These are phyloP conservation scores for Phengaris alcon DNA, from an alignment of 2,888 invertebrate species.

Conservation along the genomic window DNA sequence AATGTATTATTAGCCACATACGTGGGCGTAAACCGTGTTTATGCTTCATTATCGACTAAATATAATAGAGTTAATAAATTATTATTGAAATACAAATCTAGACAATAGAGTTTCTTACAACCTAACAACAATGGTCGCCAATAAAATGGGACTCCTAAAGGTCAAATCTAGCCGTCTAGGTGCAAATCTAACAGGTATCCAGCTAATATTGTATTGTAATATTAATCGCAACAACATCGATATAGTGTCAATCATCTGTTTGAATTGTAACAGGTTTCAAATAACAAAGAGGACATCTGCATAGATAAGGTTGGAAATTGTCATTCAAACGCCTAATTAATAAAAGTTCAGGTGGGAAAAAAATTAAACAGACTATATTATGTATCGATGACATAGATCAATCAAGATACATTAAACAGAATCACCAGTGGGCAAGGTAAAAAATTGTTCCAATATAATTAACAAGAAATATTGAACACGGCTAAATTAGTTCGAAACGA, in stretches of 20 bases:
- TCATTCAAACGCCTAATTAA: constrained; percentile 58
- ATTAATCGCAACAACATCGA: constrained; percentile 42
- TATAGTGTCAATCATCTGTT: constrained; percentile 62
- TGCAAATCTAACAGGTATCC: constrained; percentile 47
- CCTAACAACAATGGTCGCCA: constrained; percentile 55
- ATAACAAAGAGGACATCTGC: constrained; percentile 67
- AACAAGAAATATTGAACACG: constrained; percentile 63
- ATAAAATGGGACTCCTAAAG: constrained; percentile 49
- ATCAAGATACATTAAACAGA: constrained; percentile 52
- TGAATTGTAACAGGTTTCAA: constrained; percentile 58
- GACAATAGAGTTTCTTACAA: constrained; percentile 37
- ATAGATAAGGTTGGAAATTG: constrained; percentile 62
- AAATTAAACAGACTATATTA: constrained; percentile 45
- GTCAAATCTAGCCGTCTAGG: constrained; percentile 60
- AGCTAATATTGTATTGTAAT: constrained; percentile 57
- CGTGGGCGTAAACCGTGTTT: constrained; percentile 39
- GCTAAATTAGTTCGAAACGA: constrained; percentile 65
- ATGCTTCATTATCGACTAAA: constrained; percentile 40
- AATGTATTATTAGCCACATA: constrained; percentile 10
- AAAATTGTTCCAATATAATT: constrained; percentile 65
- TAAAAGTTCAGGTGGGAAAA: constrained; percentile 44
- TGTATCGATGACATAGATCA: constrained; percentile 46
- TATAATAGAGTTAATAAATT: constrained; percentile 24
- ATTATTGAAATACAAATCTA: constrained; percentile 40
- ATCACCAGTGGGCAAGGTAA: constrained; percentile 45